Conservation (phyloP, 2,113 vertebrate genomes). For the Pongo abelii region DNA sequence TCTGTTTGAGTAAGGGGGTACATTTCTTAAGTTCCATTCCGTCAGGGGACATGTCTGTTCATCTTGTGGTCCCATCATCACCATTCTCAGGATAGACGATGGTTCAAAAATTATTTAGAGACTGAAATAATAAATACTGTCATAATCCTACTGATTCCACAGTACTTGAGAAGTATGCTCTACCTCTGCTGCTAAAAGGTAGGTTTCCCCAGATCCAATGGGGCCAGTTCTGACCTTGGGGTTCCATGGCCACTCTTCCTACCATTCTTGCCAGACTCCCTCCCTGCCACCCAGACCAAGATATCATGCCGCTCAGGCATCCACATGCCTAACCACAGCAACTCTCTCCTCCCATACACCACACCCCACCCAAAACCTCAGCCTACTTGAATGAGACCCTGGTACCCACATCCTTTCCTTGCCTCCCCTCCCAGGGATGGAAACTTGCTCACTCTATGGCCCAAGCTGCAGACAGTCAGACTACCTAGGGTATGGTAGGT, state of each 20-base stretch:
- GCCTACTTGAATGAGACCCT: not conserved
- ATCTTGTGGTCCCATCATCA: not conserved
- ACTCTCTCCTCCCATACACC: not conserved
- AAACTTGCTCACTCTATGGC: not conserved
- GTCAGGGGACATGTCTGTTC: not conserved
- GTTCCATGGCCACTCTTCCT: not conserved
- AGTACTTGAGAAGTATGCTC: not conserved
- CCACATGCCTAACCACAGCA: constrained; percentile 59
- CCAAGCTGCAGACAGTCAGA: not conserved
- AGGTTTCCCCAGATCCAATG: not conserved
- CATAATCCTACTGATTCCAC: not conserved
- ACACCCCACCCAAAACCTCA: constrained; percentile 63
- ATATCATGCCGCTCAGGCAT: not conserved
- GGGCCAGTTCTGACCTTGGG: not conserved
- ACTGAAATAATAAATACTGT: not conserved
- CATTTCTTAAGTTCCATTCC: not conserved
- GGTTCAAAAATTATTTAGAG: not conserved
- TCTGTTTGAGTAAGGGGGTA: not conserved
- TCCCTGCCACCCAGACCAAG: not conserved
- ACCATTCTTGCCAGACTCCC: not conserved
- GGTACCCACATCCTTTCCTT: not conserved
- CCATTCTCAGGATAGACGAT: not conserved
- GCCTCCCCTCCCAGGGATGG: not conserved
- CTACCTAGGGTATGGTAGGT: not conserved
- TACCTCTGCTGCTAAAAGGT: not conserved